phyloP scores from a whole-genome alignment of 1,140 invertebrate genomes.

The Orius insidiosus region DNA sequence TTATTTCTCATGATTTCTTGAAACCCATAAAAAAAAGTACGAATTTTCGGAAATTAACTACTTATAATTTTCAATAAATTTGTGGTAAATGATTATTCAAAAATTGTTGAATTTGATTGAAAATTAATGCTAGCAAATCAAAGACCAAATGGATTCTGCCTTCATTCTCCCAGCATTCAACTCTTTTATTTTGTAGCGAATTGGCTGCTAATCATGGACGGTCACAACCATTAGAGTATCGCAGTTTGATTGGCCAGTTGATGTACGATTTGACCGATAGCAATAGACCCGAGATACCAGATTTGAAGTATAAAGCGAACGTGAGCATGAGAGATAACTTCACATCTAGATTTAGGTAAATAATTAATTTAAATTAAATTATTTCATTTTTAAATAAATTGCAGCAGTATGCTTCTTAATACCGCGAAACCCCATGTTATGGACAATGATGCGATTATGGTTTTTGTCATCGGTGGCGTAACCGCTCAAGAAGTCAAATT shows the following conservation, averaged over 20 bases:
- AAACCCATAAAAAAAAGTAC: too few relatives aligned
- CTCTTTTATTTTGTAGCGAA: not conserved
- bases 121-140: too few relatives aligned
- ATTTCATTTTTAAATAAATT: slow-evolving; percentile 2
- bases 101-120: too few relatives aligned
- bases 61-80: too few relatives aligned
- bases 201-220: slow-evolving; percentile 1
- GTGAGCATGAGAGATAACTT: slow-evolving; percentile 11
- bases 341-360: slow-evolving; percentile 16
- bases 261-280: slow-evolving; percentile 14
- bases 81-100: too few relatives aligned
- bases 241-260: slow-evolving; percentile 10
- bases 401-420: slow-evolving; percentile 14
- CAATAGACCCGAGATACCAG: slow-evolving; percentile 11
- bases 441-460: slow-evolving; percentile 17
- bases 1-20: too few relatives aligned
- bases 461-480: slow-evolving; percentile 19
- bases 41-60: too few relatives aligned
- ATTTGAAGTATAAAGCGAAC: slow-evolving; percentile 14
- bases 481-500: slow-evolving; percentile 17
- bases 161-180: too few relatives aligned
- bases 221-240: slow-evolving; percentile 6
- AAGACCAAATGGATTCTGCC: too few relatives aligned
- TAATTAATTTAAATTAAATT: not conserved
- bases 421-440: slow-evolving; percentile 15